Evolutionary conservation across 1,140 invertebrate species (phyloP), one percentile per base, ranked within the genome.

Genomic region (Drosophila eugracilis): DNA sequence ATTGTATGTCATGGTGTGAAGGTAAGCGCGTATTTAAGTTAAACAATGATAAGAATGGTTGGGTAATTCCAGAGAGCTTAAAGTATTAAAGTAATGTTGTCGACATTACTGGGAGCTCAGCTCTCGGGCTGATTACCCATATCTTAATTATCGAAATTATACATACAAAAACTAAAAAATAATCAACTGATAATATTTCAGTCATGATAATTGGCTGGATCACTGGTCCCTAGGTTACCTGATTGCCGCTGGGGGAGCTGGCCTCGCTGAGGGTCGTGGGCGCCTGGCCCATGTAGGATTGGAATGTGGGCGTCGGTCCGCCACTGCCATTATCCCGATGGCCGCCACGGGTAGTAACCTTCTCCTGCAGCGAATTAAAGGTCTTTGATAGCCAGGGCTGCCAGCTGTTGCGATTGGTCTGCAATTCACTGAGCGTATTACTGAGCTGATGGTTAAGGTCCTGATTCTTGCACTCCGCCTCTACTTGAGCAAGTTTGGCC

Each of bases 401-500:
- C 93, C 95, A 96, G 22, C 94, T 94, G 54, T 96, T 96, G 59
- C 95, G 95, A 80, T 93, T 93, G 48, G 92, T 93, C 58, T 93
- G 94, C 91, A 95, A 94, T 92, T 98, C 97, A 26, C 95, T 94
- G 24, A 97, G 92, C 0, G 97, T 95, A 0, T 96, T 94, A 81
- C 95, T 96, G 41, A 99, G 92, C 89, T 98, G 96, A 93, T 99
- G 98, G n/a, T 96, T 97, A 32, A 99, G 92, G 92, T 98, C 97
- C 95, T 99, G 97, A 93, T 98, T 99, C 80, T 96, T 95, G 93
- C 98, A 99, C 92, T 99, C 97, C 0, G 98, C 96, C 93, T 99
- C 98, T 3, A 99, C 99, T 53, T 99, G 95, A 0, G 97, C 98
- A 67, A 99, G 93, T 91, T 99, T 99, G 0, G 98, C 98, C 91